These are phyloP conservation scores for Sesia apiformis DNA, from an alignment of 2,888 invertebrate species.

Conservation along the genomic window DNA sequence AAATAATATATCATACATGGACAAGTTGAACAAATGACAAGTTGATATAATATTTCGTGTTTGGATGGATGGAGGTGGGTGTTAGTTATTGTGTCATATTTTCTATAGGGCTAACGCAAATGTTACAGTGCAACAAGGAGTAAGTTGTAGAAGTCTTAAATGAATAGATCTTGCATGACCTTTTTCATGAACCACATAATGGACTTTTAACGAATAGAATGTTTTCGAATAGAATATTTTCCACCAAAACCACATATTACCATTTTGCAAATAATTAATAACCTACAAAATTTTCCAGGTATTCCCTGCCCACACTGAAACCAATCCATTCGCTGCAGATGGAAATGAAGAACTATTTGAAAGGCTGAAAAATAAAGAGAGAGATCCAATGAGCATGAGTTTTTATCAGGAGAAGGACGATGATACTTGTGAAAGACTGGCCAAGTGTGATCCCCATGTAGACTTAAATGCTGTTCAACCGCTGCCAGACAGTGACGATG, in stretches of 20 bases:
- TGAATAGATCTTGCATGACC: too few relatives aligned
- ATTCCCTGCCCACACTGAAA: constrained; percentile 60
- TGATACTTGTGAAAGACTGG: constrained; percentile 60
- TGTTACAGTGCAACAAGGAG: too few relatives aligned
- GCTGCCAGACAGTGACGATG: constrained; percentile 71
- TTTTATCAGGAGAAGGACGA: constrained; percentile 77
- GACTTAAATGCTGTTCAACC: constrained; percentile 76
- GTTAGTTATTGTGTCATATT: too few relatives aligned
- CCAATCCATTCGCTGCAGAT: constrained; percentile 60
- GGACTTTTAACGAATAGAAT: background rate
- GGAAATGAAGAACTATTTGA: constrained; percentile 63
- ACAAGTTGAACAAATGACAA: too few relatives aligned
- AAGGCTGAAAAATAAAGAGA: constrained; percentile 71
- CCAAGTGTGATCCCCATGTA: constrained; percentile 51
- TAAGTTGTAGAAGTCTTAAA: too few relatives aligned
- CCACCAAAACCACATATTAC: background rate
- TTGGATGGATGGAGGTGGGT: too few relatives aligned
- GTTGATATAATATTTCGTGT: too few relatives aligned
- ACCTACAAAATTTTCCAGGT: constrained; percentile 31
- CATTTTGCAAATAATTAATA: background rate
- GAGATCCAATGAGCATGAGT: constrained; percentile 79
- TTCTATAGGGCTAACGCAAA: too few relatives aligned
- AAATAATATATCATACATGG: too few relatives aligned
- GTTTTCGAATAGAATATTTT: background rate
- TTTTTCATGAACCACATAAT: too few relatives aligned